phyloP scores from a whole-genome alignment of 1,140 invertebrate species.

The Trialeurodes vaporariorum region DNA sequence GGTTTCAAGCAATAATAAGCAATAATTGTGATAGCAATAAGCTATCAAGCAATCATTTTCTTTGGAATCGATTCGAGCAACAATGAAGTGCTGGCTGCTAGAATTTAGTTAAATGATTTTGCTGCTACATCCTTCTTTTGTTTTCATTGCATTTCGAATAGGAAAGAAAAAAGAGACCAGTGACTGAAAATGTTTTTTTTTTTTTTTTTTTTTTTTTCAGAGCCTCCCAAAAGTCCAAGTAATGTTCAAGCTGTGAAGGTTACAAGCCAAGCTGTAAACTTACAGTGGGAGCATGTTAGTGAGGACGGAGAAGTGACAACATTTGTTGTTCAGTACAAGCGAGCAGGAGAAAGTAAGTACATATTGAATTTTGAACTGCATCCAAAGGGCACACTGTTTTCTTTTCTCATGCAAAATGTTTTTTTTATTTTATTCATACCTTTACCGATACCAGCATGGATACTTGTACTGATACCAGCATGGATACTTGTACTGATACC shows the following conservation, averaged over 20 bases:
- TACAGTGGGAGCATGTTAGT: slow-evolving; percentile 61
- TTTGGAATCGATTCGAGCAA: too few species aligned
- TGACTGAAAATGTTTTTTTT: too few species aligned
- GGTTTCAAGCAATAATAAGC: too few species aligned
- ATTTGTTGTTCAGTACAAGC: slow-evolving; percentile 60
- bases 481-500: too few species aligned
- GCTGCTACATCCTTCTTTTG: background rate
- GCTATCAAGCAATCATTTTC: too few species aligned
- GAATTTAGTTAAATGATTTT: background rate
- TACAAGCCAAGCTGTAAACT: slow-evolving; percentile 53
- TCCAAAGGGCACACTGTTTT: too few species aligned
- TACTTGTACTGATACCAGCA: too few species aligned
- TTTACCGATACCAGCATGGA: too few species aligned
- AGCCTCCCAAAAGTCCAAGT: slow-evolving; percentile 57
- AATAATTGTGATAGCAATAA: too few species aligned
- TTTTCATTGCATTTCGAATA: background rate
- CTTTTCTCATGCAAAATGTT: background rate
- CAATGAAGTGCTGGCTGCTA: too few species aligned
- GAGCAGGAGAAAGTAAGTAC: slow-evolving; percentile 42
- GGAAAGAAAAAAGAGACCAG: too few species aligned
- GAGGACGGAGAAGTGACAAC: slow-evolving; percentile 55
- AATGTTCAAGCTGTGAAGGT: slow-evolving; percentile 54
- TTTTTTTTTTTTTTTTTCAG: slow-evolving; percentile 35
- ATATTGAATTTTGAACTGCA: too few species aligned
- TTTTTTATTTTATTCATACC: background rate